Percentiles rank a stretch among this genome's conserved stretches.
These are phyloP conservation scores for Liposcelis brunnea DNA, from an alignment of 2,888 invertebrate genomes.

Conservation along the genomic window DNA sequence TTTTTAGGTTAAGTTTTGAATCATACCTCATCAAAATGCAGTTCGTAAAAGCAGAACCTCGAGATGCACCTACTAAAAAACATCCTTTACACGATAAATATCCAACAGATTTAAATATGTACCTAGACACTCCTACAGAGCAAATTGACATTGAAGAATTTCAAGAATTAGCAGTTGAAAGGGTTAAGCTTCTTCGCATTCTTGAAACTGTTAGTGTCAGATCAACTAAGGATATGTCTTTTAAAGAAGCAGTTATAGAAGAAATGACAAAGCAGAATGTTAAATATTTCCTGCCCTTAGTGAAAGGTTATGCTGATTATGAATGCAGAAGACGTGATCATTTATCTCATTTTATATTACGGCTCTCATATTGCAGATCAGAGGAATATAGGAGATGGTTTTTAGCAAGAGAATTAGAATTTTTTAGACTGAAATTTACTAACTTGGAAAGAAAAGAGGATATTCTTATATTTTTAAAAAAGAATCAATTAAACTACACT, in stretches of 20 bases:
- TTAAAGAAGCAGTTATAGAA: conserved; percentile 39
- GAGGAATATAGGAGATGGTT: conserved; percentile 82
- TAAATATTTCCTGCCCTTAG: conserved; percentile 42
- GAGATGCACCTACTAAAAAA: neutral
- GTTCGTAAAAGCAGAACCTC: neutral
- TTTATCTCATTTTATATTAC: conserved; percentile 81
- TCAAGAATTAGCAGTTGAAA: conserved; percentile 70
- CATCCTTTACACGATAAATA: conserved; percentile 25
- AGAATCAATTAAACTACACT: conserved; percentile 47
- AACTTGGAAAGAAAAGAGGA: conserved; percentile 38
- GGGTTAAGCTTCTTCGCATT: conserved; percentile 58
- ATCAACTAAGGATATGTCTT: conserved; percentile 38
- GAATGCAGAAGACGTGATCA: conserved; percentile 61
- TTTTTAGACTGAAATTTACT: conserved; percentile 67
- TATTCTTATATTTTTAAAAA: conserved; percentile 44
- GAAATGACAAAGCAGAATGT: conserved; percentile 51
- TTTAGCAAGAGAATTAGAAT: conserved; percentile 68
- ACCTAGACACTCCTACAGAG: conserved; percentile 53
- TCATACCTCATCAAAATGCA: neutral
- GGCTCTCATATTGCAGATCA: conserved; percentile 77
- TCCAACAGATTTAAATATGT: conserved; percentile 63
- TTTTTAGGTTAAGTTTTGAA: too few relatives aligned
- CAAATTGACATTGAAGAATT: conserved; percentile 66
- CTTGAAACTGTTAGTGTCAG: conserved; percentile 53
- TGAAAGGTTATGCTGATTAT: conserved; percentile 37